phyloP scores from a whole-genome alignment of 2,113 vertebrate species.

The Anarrhichthys ocellatus region DNA sequence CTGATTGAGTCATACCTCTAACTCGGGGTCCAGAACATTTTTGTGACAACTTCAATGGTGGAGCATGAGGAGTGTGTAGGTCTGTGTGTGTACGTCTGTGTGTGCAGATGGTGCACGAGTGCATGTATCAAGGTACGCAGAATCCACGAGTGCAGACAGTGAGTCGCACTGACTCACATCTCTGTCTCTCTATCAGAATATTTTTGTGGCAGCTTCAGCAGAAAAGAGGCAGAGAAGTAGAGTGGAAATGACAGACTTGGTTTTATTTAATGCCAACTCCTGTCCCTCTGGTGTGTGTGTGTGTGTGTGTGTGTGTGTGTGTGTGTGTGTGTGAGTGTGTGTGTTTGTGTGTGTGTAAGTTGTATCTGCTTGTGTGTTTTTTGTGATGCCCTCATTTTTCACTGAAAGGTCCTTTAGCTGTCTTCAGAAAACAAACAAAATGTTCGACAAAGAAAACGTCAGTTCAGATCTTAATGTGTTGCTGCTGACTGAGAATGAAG shows the following conservation, averaged over 20 bases:
- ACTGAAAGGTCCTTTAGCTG: slow-evolving; percentile 20
- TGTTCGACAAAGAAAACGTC: slow-evolving; percentile 33
- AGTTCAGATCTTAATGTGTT: slow-evolving; percentile 4
- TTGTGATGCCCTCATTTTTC: neutral
- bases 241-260: slow-evolving; percentile 54
- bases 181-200: slow-evolving; percentile 54
- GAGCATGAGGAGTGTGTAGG: slow-evolving; percentile 8
- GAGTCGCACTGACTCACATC: slow-evolving; percentile 63
- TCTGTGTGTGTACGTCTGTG: neutral
- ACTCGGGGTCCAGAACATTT: slow-evolving; percentile 58
- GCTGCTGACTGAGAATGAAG: neutral
- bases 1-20: slow-evolving; percentile 61
- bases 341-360: neutral
- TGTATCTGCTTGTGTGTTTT: neutral
- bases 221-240: slow-evolving; percentile 34
- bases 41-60: slow-evolving; percentile 62
- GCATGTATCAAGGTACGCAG: slow-evolving; percentile 36
- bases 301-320: slow-evolving; percentile 1
- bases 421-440: slow-evolving; percentile 33
- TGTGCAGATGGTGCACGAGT: slow-evolving; percentile 20
- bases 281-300: slow-evolving; percentile 1
- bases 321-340: neutral
- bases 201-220: slow-evolving; percentile 64
- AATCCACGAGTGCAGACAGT: slow-evolving; percentile 35
- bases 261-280: slow-evolving; percentile 46